Evolutionary conservation across 2,888 invertebrate genomes (phyloP).

Genomic region (Drosophila mimetica): DNA sequence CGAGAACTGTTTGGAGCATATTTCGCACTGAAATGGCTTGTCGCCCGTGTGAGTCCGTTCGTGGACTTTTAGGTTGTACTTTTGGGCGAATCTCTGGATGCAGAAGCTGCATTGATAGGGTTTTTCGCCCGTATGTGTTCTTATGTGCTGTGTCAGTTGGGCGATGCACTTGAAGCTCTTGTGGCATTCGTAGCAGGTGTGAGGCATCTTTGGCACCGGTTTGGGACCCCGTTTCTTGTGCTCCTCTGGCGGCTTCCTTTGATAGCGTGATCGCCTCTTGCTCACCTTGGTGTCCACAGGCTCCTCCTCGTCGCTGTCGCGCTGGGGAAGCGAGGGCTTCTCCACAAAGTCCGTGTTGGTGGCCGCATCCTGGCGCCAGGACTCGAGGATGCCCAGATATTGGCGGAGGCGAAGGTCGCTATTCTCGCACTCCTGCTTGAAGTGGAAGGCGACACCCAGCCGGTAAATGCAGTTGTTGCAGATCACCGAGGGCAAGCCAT

Average conservation of each 20-base stretch:
- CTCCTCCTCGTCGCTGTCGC: conserved; percentile 68
- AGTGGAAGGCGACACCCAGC: conserved; percentile 87
- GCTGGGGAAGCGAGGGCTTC: conserved; percentile 45
- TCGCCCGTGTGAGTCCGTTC: conserved; percentile 86
- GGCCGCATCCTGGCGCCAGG: conserved; percentile 85
- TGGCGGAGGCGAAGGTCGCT: conserved; percentile 86
- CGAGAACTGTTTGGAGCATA: conserved; percentile 87
- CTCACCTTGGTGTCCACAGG: conserved; percentile 64
- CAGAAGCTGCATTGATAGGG: conserved; percentile 87
- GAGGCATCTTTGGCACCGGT: conserved; percentile 86
- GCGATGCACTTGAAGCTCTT: conserved; percentile 87
- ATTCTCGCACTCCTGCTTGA: conserved; percentile 87
- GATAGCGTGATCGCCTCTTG: conserved; percentile 85
- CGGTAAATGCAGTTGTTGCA: conserved; percentile 88
- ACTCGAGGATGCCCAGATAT: conserved; percentile 86
- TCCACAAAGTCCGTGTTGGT: conserved; percentile 86
- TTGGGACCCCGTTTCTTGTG: conserved; percentile 87
- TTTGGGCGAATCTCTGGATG: conserved; percentile 86
- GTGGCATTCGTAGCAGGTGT: conserved; percentile 86
- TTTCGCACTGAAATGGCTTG: conserved; percentile 87
- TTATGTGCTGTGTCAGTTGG: conserved; percentile 87
- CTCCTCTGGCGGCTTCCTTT: conserved; percentile 86
- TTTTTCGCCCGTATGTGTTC: conserved; percentile 87
- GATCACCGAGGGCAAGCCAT: conserved; percentile 87
- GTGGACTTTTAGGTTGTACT: conserved; percentile 87